Conservation (phyloP, 2,888 invertebrate genomes). For the Aphelenchoides bicaudatus region DNA sequence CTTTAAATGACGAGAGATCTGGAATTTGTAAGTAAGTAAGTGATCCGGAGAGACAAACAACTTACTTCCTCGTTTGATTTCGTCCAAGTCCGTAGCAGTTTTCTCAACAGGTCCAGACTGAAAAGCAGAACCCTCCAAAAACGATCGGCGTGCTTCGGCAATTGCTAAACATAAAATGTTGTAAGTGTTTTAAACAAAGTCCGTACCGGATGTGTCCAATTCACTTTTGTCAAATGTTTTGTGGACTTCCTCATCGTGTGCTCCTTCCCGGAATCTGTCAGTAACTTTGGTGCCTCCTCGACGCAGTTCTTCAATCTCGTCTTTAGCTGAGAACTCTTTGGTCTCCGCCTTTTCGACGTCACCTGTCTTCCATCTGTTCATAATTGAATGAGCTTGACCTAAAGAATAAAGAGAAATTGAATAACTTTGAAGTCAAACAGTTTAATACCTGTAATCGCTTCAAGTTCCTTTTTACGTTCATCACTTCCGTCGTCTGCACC, state of each 20-base stretch:
- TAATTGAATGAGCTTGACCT: slow-evolving; percentile 41
- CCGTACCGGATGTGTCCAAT: slow-evolving; percentile 51
- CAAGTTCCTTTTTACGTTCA: slow-evolving; percentile 24
- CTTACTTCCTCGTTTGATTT: slow-evolving; percentile 50
- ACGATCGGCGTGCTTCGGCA: slow-evolving; percentile 56
- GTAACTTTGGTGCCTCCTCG: slow-evolving; percentile 53
- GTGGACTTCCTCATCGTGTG: slow-evolving; percentile 37
- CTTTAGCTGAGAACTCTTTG: slow-evolving; percentile 44
- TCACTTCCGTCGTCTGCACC: slow-evolving; percentile 32
- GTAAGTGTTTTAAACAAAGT: not conserved
- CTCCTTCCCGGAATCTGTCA: slow-evolving; percentile 56
- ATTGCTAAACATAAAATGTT: slow-evolving; percentile 17
- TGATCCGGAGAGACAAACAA: slow-evolving; percentile 13
- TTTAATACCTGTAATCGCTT: slow-evolving; percentile 27
- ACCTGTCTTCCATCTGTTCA: slow-evolving; percentile 61
- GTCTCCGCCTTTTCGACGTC: slow-evolving; percentile 55
- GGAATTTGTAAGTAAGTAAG: slow-evolving; percentile 19
- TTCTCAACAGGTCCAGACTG: slow-evolving; percentile 48
- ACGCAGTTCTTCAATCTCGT: slow-evolving; percentile 57
- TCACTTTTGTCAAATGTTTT: slow-evolving; percentile 51
- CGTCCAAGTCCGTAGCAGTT: slow-evolving; percentile 49
- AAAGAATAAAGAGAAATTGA: too few relatives aligned
- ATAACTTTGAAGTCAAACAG: too few relatives aligned
- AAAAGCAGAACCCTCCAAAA: slow-evolving; percentile 56
- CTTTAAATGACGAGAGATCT: slow-evolving; percentile 57